Evolutionary conservation across 2,888 invertebrate species (phyloP), one percentile per base, ranked within the genome.

Genomic region (Serripes groenlandicus): DNA sequence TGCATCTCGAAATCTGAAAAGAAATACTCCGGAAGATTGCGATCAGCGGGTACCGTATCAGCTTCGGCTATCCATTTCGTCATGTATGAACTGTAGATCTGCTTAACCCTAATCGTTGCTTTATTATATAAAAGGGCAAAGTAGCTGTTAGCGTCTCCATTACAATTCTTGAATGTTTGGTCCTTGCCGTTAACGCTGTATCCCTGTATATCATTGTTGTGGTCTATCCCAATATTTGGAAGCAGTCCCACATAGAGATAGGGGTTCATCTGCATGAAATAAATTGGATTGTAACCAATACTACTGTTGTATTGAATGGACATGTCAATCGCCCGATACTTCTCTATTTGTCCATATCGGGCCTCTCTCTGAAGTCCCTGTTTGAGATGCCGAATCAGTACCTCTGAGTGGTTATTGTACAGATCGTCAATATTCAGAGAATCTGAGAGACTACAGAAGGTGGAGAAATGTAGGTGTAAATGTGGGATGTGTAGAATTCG

Each of bases 1-100:
- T 88, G 87, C 35, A 81, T 73, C 52, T 88, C 87, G 54, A 82
- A 85, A 28, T 62, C 56, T 18, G 78, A 58, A 70, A 78, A 88
- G 54, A 69, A 88, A 18, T 78, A 56, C 0, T 49, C 58, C 2
- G 81, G 81, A 7, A 83, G 37, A 49, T 81, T 58, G 9, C 26
- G 60, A 37, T 32, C 42, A 1, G 49, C 49, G 1, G 70, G 54
- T 3, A 84, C 49, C 18, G 54, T 3, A 21, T 21, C 35, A 5
- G 81, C 81, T 28, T 62, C 69, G 26, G 68, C 70, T 9, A 77
- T 64, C 86, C 86, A 86, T 32, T 69, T 34, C n/a, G 72, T 78
- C 60, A 86, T 75, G 1, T 82, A 32, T 28, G n/a, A 0, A 52
- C 52, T 52, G 7, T 18, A 21, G 18, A 5, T 18, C 1, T 26